Evolutionary conservation across 2,888 invertebrate species (phyloP), one percentile per base, ranked within the genome.

Genomic region (Drosophila ezoana): DNA sequence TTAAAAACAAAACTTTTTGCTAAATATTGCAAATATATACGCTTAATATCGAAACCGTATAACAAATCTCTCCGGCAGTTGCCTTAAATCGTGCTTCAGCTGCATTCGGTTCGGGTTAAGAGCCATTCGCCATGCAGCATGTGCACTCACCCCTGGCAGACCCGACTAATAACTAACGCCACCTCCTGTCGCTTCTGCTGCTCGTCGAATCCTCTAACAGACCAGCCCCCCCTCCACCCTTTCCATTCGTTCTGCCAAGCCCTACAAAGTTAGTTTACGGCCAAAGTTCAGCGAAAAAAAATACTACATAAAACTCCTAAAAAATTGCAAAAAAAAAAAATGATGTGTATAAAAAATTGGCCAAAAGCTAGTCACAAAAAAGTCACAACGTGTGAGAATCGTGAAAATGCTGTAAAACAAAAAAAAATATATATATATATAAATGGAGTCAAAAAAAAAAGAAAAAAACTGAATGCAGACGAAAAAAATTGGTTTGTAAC

Each of bases 241-340:
- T 20, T 1, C 20, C 23, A 4, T 43, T 49, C 61, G 60, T 75
- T 63, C 85, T 78, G 79, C 81, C 77, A 79, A 76, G 66, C 69
- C 73, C 67, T 73, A 81, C 81, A 86, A 86, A 86, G 84, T 83
- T 83, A 83, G 86, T 86, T 86, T 86, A 83, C 79, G 79, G 74
- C 74, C 68, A 86, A 86, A 83, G 87, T 86, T 83, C 70, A 78
- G 69, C 85, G 32, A 13, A 51, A 76, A 75, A 75, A 75, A 75
- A 76, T 72, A 71, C 58, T 62, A 62, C 72, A 75, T 76, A 67
- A 59, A 76, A 76, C 62, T 73, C 70, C 57, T 62, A 69, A 63
- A 61, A 72, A 71, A 72, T 65, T 52, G 47, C 33, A 79, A 65
- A 49, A 59, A 56, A 51, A 43, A 33, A 14, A 41, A n/a, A n/a